These are phyloP conservation scores for Morus bassanus DNA, from an alignment of 2,797 vertebrate species.

Conservation along the genomic window DNA sequence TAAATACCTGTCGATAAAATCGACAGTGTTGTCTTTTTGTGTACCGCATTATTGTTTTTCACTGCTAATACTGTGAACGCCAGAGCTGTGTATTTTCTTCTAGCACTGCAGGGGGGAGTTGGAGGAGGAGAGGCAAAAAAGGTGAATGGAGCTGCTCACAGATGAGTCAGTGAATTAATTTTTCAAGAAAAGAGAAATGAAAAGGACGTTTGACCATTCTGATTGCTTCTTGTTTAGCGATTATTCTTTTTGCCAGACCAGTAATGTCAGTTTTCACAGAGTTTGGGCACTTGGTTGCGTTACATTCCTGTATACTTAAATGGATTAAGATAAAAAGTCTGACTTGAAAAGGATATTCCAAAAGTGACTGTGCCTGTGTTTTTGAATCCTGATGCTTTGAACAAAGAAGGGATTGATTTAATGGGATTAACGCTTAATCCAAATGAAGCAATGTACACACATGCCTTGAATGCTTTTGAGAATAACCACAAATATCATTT, in stretches of 20 bases:
- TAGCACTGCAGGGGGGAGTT: background rate
- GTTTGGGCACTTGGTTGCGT: background rate
- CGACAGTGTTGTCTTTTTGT: background rate
- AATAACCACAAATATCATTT: conserved; percentile 48
- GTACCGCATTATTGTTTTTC: accelerated
- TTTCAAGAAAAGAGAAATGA: background rate
- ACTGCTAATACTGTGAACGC: background rate
- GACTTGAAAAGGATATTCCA: conserved; percentile 54
- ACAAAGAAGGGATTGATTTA: conserved; percentile 62
- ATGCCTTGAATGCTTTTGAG: conserved; percentile 49
- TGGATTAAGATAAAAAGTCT: conserved; percentile 61
- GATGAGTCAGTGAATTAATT: background rate
- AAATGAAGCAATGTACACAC: conserved; percentile 41
- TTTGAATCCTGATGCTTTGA: conserved; percentile 62
- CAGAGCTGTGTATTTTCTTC: background rate
- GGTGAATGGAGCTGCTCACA: background rate
- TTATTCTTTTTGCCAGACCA: background rate
- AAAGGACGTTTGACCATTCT: background rate
- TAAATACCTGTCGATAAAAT: background rate
- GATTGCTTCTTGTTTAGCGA: background rate
- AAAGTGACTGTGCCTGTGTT: conserved; percentile 50
- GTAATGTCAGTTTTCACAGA: background rate
- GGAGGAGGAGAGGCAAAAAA: background rate
- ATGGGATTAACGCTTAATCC: conserved; percentile 49
- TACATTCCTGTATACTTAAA: conserved; percentile 49